Conservation (phyloP, 2,888 invertebrate genomes). For the Microctonus aethiopoides region DNA sequence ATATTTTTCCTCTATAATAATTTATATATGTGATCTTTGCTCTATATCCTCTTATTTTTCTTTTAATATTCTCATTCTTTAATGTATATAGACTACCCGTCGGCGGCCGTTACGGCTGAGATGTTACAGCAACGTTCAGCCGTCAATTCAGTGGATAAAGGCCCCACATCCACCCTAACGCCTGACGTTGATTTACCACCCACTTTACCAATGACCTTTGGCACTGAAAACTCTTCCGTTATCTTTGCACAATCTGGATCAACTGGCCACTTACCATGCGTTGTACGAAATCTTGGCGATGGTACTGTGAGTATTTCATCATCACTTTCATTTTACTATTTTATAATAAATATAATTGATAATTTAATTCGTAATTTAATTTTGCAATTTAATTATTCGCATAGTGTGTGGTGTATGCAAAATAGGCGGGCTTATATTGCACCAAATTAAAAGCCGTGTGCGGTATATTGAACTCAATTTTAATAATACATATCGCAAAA, state of each 20-base stretch:
- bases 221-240: constrained; percentile 83
- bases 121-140: constrained; percentile 49
- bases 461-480: background rate
- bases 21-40: background rate
- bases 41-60: constrained; percentile 12
- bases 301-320: constrained; percentile 80
- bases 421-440: background rate
- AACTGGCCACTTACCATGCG: constrained; percentile 84
- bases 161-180: constrained; percentile 50
- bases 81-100: constrained; percentile 49
- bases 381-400: background rate
- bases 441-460: background rate
- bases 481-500: background rate
- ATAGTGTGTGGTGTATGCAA: background rate
- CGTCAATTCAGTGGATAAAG: constrained; percentile 58
- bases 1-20: background rate
- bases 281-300: constrained; percentile 87
- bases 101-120: constrained; percentile 56
- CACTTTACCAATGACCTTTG: constrained; percentile 77
- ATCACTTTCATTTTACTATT: background rate
- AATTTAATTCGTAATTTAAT: background rate
- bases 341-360: background rate
- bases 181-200: constrained; percentile 59
- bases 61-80: constrained; percentile 23
- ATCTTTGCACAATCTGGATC: constrained; percentile 88